Evolutionary conservation across 2,113 vertebrate genomes (phyloP).

Genomic region (Mesembrinibis cayennensis): DNA sequence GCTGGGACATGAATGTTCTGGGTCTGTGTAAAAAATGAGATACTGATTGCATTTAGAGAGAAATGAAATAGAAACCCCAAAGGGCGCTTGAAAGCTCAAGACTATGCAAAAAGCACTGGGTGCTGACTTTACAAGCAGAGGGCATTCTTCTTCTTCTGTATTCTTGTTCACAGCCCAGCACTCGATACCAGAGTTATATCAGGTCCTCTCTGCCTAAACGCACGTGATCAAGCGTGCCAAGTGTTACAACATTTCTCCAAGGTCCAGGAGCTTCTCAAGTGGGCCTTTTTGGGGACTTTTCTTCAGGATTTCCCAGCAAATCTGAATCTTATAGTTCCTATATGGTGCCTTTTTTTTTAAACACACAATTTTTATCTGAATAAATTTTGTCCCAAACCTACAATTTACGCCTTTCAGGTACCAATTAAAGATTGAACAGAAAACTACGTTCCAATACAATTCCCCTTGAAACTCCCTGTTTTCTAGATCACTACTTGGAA

Average conservation of each 20-base stretch:
- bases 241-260: not conserved
- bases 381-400: not conserved
- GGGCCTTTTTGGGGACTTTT: not conserved
- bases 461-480: not conserved
- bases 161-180: not conserved
- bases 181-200: not conserved
- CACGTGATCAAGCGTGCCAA: not conserved
- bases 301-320: not conserved
- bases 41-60: not conserved
- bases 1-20: not conserved
- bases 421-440: not conserved
- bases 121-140: not conserved
- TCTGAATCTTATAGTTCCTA: not conserved
- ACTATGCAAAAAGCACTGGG: not conserved
- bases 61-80: not conserved
- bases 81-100: not conserved
- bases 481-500: not conserved
- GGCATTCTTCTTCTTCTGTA: not conserved
- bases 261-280: not conserved
- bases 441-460: not conserved
- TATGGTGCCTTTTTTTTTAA: not conserved
- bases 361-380: not conserved
- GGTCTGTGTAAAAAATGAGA: not conserved
- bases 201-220: not conserved
- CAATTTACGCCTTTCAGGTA: not conserved